These are phyloP conservation scores for Meriones psammophilus DNA, from an alignment of 2,797 vertebrate genomes.

Conservation along the genomic window DNA sequence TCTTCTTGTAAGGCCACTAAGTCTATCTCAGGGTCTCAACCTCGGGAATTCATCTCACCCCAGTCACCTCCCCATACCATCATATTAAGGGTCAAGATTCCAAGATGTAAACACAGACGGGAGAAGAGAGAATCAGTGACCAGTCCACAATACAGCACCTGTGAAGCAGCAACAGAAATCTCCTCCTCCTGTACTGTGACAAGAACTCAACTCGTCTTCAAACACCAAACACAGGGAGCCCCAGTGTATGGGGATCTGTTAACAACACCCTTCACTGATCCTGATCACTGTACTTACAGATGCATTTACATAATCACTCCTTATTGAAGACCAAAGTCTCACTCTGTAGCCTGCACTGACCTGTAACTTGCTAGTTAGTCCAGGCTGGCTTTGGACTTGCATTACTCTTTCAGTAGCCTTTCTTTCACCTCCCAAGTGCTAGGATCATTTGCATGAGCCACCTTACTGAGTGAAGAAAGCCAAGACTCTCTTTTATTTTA, in stretches of 20 bases:
- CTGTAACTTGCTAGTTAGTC: too few relatives aligned
- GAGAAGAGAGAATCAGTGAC: not conserved
- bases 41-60: not conserved
- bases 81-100: not conserved
- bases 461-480: too few relatives aligned
- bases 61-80: not conserved
- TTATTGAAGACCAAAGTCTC: not conserved
- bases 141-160: not conserved
- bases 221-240: not conserved
- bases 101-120: not conserved
- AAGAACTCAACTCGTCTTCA: too few relatives aligned
- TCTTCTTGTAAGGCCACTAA: not conserved
- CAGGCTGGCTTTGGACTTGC: too few relatives aligned
- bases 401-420: too few relatives aligned
- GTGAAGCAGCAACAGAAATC: not conserved
- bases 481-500: too few relatives aligned
- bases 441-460: too few relatives aligned
- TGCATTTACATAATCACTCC: not conserved
- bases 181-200: not conserved
- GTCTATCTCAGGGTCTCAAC: not conserved
- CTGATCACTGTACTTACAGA: not conserved
- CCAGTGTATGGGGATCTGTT: rapidly evolving
- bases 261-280: too few relatives aligned
- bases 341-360: not conserved
- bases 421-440: too few relatives aligned